Evolutionary conservation across 2,113 vertebrate species (phyloP).

Genomic region (Emydocephalus ijimae): DNA sequence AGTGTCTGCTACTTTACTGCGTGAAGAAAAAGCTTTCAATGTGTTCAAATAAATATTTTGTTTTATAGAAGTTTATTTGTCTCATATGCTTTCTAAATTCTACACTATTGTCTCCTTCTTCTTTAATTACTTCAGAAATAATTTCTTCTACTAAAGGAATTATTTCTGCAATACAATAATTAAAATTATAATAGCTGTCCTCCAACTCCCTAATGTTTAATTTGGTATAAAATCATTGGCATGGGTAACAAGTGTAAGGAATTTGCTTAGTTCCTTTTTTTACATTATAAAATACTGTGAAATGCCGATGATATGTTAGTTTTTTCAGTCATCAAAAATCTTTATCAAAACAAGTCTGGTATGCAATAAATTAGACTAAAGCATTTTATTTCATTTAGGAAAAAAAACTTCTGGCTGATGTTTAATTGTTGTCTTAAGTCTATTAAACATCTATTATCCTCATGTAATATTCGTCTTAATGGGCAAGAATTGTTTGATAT

Average conservation of each 20-base stretch:
- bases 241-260: background rate
- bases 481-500: background rate
- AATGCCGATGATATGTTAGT: background rate
- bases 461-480: background rate
- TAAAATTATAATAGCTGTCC: background rate
- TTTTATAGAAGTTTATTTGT: background rate
- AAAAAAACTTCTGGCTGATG: background rate
- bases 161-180: background rate
- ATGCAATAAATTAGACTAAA: background rate
- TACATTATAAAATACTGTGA: background rate
- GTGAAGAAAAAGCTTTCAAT: background rate
- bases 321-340: background rate
- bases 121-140: background rate
- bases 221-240: background rate
- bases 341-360: background rate
- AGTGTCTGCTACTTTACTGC: background rate
- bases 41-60: background rate
- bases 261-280: background rate
- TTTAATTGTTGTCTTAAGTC: background rate
- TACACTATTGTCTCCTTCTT: background rate
- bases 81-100: background rate
- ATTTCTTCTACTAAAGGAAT: background rate
- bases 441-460: background rate
- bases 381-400: background rate
- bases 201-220: background rate